Base-by-base conservation (phyloP, 2,888 invertebrate genomes). In the Polyploca ridens region DNA sequence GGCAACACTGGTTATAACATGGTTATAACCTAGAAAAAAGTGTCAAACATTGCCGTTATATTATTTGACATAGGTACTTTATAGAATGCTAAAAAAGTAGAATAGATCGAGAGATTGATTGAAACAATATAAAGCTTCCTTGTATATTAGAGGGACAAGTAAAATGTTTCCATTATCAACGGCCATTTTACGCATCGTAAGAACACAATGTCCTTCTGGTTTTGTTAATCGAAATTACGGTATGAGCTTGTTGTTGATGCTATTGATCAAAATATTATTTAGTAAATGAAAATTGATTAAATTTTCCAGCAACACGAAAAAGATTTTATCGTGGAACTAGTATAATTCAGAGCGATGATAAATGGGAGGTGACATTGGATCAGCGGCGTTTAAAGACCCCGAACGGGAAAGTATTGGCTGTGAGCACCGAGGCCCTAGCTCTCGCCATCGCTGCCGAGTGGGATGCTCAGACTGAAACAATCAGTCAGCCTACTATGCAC, bases 361-460 rank as follows among this genome's bases (percentile, higher is more conserved):
- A 96, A 82, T 98, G 96, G 94, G 99, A 99, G 93, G 95, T 99
- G 10, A 97, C 97, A 19, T 91, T 99, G 72, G 99, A 99, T 87
- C 97, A 98, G 82, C 94, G 96, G 19, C 98, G 98, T 84, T 89
- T 99, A 19, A 98, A 98, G 90, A 99, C 99, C 3, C 99, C 99
- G 0, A 95, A 95, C 76, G 98, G 99, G 2, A 95, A 95, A 66
- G 87, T 96, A 10, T 96, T 99, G 74, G 91, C 95, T 68, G 96
- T 99, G 0, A 95, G 96, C 33, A 98, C 96, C 88, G 98, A 99
- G 90, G 96, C 97, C 0, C 91, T 99, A 63, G 99, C 99, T 1
- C 94, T 99, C 68, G 99, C 98, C 19, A 96, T 99, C 61, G 98
- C 99, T 1, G 96, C 97, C 38, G 99, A 99, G 95, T 99, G 99